A percentile compares a stretch with the other conserved stretches of the same genome.
phyloP scores from a whole-genome alignment of 2,797 vertebrate species.

The Mormyrus proboscirostris region DNA sequence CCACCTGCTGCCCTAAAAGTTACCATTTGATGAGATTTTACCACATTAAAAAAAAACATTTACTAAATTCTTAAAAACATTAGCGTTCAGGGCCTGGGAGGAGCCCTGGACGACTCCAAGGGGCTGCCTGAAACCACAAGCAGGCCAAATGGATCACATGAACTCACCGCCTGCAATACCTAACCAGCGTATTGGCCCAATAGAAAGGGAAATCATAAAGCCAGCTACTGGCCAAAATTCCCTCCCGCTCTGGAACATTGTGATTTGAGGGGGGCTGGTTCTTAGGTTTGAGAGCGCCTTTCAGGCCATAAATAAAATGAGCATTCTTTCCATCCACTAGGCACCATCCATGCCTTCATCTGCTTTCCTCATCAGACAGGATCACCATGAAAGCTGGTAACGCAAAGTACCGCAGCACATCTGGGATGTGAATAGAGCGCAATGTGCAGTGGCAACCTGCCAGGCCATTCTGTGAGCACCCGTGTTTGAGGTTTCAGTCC shows the following conservation, averaged over 20 bases:
- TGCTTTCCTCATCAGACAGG: constrained; percentile 43
- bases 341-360: constrained; percentile 36
- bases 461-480: constrained; percentile 26
- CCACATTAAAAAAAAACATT: background rate
- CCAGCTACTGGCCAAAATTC: background rate
- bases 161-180: background rate
- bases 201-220: background rate
- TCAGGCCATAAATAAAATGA: background rate
- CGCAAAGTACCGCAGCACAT: constrained; percentile 55
- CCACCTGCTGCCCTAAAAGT: background rate
- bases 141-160: background rate
- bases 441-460: constrained; percentile 40
- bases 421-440: constrained; percentile 57
- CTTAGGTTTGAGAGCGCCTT: background rate
- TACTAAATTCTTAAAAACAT: background rate
- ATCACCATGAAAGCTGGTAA: constrained; percentile 42
- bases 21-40: background rate
- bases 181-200: background rate
- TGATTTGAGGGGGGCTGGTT: background rate
- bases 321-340: constrained; percentile 38
- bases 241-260: background rate
- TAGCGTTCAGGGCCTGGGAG: background rate
- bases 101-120: background rate
- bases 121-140: background rate
- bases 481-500: background rate